Conservation (phyloP, 2,888 invertebrate genomes). For the Erebia epiphron region DNA sequence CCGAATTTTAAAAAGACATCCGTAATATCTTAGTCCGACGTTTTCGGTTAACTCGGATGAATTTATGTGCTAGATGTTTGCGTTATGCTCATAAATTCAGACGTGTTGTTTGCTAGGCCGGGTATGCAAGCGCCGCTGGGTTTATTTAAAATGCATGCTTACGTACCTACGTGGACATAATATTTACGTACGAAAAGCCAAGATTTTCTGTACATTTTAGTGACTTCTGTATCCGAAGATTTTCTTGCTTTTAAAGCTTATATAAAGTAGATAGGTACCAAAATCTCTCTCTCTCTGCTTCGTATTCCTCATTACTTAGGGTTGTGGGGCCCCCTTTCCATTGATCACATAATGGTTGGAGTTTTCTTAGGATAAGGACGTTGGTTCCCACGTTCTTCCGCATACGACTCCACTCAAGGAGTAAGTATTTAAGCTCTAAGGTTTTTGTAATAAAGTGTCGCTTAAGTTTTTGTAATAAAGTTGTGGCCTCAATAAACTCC, state of each 20-base stretch:
- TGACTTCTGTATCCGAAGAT: neutral
- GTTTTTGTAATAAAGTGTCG: too few species aligned
- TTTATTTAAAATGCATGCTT: slow-evolving; percentile 22
- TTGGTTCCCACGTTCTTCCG: too few species aligned
- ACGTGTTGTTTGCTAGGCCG: slow-evolving; percentile 26
- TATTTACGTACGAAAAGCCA: slow-evolving; percentile 2
- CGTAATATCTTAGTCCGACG: slow-evolving; percentile 36
- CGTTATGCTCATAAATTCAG: slow-evolving; percentile 37
- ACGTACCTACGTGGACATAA: slow-evolving; percentile 10
- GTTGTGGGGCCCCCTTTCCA: too few species aligned
- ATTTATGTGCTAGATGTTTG: slow-evolving; percentile 37
- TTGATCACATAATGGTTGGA: too few species aligned
- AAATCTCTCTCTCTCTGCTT: neutral
- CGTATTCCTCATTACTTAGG: too few species aligned
- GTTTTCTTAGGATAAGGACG: too few species aligned
- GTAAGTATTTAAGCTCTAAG: too few species aligned
- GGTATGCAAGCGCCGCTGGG: slow-evolving; percentile 10
- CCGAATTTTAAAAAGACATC: slow-evolving; percentile 34
- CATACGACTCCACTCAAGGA: too few species aligned
- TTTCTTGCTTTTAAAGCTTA: neutral
- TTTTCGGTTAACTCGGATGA: slow-evolving; percentile 38
- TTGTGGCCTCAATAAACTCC: too few species aligned
- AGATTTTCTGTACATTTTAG: neutral
- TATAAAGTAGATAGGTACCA: neutral
- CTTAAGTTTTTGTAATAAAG: too few species aligned